phyloP scores from a whole-genome alignment of 2,797 vertebrate species.

The Brachymystax lenok region DNA sequence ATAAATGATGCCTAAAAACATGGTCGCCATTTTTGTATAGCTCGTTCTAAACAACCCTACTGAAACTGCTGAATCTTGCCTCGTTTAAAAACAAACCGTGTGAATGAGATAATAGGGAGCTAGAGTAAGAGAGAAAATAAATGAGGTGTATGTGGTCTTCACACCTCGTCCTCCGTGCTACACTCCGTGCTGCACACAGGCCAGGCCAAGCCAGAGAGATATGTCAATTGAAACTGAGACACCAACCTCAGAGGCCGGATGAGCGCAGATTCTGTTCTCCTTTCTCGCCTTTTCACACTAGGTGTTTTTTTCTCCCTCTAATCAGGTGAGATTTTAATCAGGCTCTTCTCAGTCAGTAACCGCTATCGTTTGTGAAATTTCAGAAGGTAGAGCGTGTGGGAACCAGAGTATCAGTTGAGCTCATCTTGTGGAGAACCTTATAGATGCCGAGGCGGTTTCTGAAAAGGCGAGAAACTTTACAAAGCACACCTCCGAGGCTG shows the following conservation, averaged over 20 bases:
- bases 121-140: not conserved
- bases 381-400: slow-evolving; percentile 71
- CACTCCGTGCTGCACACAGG: not conserved
- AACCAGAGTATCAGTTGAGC: slow-evolving; percentile 72
- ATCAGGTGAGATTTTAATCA: slow-evolving; percentile 78
- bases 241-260: slow-evolving; percentile 64
- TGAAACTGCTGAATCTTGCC: not conserved
- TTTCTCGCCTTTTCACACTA: slow-evolving; percentile 25
- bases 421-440: slow-evolving; percentile 73
- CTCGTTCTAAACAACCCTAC: not conserved
- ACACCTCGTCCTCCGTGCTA: slow-evolving; percentile 46
- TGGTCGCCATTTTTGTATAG: not conserved
- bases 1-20: not conserved
- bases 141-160: slow-evolving; percentile 45
- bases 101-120: not conserved
- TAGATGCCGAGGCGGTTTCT: slow-evolving; percentile 66
- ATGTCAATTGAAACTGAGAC: slow-evolving; percentile 67
- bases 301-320: slow-evolving; percentile 44
- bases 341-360: slow-evolving; percentile 69
- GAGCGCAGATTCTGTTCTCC: slow-evolving; percentile 48
- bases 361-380: slow-evolving; percentile 79
- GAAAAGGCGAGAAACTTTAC: slow-evolving; percentile 71
- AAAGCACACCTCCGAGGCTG: slow-evolving; percentile 66
- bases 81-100: not conserved
- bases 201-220: slow-evolving; percentile 38